These are phyloP conservation scores for Microctonus brassicae DNA, from an alignment of 2,888 invertebrate genomes.

Conservation along the genomic window DNA sequence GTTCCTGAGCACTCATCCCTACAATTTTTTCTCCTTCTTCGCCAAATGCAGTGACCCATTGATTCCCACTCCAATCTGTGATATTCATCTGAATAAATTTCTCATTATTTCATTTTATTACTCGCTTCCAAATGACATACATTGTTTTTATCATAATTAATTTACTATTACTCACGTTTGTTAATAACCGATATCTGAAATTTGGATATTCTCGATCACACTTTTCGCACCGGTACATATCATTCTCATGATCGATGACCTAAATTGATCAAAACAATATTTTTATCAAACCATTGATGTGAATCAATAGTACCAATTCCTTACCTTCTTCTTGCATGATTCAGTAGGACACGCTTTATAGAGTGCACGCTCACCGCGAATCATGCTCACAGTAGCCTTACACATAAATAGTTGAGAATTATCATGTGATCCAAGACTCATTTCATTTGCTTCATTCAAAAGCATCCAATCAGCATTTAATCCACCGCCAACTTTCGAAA, in stretches of 20 bases:
- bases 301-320: background rate
- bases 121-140: no score
- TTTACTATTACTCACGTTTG: conserved; percentile 76
- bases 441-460: conserved; percentile 80
- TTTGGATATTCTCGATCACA: conserved; percentile 87
- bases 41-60: conserved; percentile 93
- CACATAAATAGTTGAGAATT: conserved; percentile 86
- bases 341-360: conserved; percentile 93
- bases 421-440: conserved; percentile 80
- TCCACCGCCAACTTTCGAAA: conserved; percentile 70
- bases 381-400: conserved; percentile 83
- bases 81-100: conserved; percentile 79
- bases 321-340: conserved; percentile 92
- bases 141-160: background rate
- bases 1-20: conserved; percentile 78
- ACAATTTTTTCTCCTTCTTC: conserved; percentile 85
- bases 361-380: conserved; percentile 85
- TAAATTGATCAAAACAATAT: conserved; percentile 41
- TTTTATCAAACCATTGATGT: conserved; percentile 1
- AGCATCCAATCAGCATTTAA: conserved; percentile 79
- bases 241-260: conserved; percentile 88
- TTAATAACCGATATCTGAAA: conserved; percentile 87
- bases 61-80: conserved; percentile 88
- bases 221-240: conserved; percentile 94
- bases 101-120: background rate